Evolutionary conservation across 2,888 invertebrate genomes (phyloP), one percentile per base, ranked within the genome.

Genomic region (Campoplex nolae): DNA sequence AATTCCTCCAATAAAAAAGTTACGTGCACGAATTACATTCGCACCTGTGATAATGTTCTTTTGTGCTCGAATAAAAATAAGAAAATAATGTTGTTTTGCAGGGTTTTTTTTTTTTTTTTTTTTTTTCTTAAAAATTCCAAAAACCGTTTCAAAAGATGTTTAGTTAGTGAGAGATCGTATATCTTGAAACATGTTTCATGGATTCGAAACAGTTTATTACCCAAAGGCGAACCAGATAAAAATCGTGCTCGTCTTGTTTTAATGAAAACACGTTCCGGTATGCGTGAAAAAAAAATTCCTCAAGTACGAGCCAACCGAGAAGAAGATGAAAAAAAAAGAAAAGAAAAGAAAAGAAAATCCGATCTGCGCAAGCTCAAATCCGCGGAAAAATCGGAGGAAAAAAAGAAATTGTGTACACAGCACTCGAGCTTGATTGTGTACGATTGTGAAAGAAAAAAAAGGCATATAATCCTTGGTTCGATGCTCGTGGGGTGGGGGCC

Each of bases 361-460:
- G 58, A 78, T 67, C 76, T 67, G 70, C 65, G 48, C 65, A 56
- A 68, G 81, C 76, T 79, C 67, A 79, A 75, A 86, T 83, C 86
- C 83, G 79, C 65, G 79, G 70, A 83, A 83, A 75, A 38, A 58
- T 16, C 42, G 38, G 35, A 9, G 68, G 51, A 67, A 68, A 70
- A 75, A 68, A 54, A 35, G 48, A 58, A 79, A 62, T 38, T 81
- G 38, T 62, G 35, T 48, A 67, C 62, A 32, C 28, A 35, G 62
- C 70, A 75, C 68, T 28, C 51, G 32, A 42, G 42, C 18, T 51
- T 78, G 71, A 81, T 77, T 71, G 74, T 75, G 56, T 70, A 68
- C 67, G 74, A 74, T 82, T 82, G 82, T 78, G 32, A 48, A 45
- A 68, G 56, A 67, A 79, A 71, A 79, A 71, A 79, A 71, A 70